Conservation (phyloP, 2,113 vertebrate species). For the Paedocypris sp. region DNA sequence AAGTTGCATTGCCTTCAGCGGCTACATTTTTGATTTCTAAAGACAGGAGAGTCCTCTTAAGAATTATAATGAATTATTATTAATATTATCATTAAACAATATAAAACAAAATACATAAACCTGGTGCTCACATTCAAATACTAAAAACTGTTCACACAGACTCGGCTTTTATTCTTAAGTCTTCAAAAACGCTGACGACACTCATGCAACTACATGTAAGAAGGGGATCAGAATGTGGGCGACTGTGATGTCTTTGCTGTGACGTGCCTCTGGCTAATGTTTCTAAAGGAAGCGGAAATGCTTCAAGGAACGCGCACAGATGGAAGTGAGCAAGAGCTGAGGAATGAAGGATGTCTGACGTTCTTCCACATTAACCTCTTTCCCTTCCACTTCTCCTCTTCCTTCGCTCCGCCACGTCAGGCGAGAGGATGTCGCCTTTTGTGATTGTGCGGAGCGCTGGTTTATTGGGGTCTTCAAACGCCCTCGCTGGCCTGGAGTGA, state of each 20-base stretch:
- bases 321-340: conserved; percentile 59
- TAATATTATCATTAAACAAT: too few relatives aligned
- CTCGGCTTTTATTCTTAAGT: too few relatives aligned
- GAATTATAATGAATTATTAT: too few relatives aligned
- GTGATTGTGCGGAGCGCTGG: conserved; percentile 45
- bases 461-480: not conserved
- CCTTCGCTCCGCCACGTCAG: conserved; percentile 39
- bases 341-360: conserved; percentile 70
- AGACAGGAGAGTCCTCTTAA: too few relatives aligned
- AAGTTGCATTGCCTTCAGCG: too few relatives aligned
- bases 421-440: conserved; percentile 54
- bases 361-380: conserved; percentile 46
- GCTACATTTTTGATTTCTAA: too few relatives aligned
- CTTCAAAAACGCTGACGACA: not conserved
- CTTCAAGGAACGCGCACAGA: conserved; percentile 48
- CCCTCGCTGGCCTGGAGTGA: not conserved
- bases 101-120: too few relatives aligned
- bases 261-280: not conserved
- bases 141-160: too few relatives aligned
- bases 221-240: not conserved
- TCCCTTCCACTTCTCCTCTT: conserved; percentile 33
- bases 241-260: conserved; percentile 37
- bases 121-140: too few relatives aligned
- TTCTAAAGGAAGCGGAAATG: conserved; percentile 48
- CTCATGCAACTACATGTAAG: not conserved